Base-by-base conservation (phyloP, 2,113 vertebrate species). In the Arenaria interpres region DNA sequence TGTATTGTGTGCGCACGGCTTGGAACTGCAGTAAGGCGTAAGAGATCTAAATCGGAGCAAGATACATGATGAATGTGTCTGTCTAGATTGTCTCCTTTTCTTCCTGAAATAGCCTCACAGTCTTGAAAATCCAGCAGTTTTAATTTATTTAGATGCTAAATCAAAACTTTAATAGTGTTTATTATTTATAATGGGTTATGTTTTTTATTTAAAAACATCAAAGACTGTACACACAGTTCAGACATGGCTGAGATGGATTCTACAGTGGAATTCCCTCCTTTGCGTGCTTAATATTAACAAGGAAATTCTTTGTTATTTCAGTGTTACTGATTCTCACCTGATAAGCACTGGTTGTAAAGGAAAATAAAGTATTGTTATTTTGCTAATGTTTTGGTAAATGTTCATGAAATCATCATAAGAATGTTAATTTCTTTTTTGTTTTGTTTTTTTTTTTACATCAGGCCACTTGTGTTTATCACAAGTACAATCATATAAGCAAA, bases 401-500 rank as follows among this genome's bases (percentile, higher is more conserved):
- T 93, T 95, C 51, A 73, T 96, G 81, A 57, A 60, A 57, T 56
- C 19, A 13, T 32, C 22, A 1, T 66, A 76, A 62, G 53, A 67
- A 51, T 59, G 45, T 76, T 79, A 18, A 78, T 81, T 46, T 22
- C 46, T 46, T 46, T 22, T 46, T 46, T 57, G 48, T 32, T 43
- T 17, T 33, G 43, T 82, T 35, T 10, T 46, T 60, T 43, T 78
- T 80, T 66, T 85, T 39, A 92, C 73, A 21, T 77, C 51, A 66
- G 77, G 48, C 35, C 83, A 46, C 74, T 93, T 95, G 53, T 94
- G 37, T 92, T 93, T 95, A 43, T 51, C 72, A 87, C 86, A 83
- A 74, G 48, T 95, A 18, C 53, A 64, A 48, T 91, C 16, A 63
- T 51, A 13, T 8, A 72, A 85, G 39, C 71, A 91, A 95, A 87